These are phyloP conservation scores for Sturnus vulgaris DNA, from an alignment of 2,113 vertebrate genomes.

Conservation along the genomic window DNA sequence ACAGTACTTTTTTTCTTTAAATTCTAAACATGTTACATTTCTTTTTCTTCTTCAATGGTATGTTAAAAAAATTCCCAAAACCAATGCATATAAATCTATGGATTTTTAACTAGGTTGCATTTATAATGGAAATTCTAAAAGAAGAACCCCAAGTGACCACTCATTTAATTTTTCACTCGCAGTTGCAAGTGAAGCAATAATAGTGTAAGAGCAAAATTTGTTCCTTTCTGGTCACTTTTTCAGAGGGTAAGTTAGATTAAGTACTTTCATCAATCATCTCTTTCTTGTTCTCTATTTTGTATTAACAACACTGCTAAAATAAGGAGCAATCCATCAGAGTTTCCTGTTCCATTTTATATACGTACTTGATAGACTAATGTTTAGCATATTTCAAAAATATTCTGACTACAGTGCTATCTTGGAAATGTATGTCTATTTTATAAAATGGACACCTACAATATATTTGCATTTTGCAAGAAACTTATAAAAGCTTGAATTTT, in stretches of 20 bases:
- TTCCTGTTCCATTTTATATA: background rate
- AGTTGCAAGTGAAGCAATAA: background rate
- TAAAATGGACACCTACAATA: background rate
- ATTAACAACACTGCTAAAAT: background rate
- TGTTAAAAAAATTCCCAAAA: background rate
- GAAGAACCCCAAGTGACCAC: fast-evolving
- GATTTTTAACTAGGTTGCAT: background rate
- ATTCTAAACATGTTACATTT: background rate
- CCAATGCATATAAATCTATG: background rate
- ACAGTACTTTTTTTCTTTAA: background rate
- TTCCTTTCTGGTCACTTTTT: background rate
- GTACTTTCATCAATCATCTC: background rate
- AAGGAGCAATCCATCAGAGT: background rate
- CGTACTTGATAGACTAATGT: background rate
- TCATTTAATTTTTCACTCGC: background rate
- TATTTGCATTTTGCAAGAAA: background rate
- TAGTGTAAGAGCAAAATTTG: background rate
- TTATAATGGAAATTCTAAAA: background rate
- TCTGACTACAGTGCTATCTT: background rate
- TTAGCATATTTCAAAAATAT: background rate
- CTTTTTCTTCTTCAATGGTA: background rate
- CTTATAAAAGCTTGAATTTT: background rate
- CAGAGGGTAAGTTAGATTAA: background rate
- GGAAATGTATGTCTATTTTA: background rate
- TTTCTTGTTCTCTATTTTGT: background rate